A percentile compares a stretch with the other conserved stretches of the same genome.
Conservation (phyloP, 1,140 invertebrate genomes). For the Drosophila quadrilineata region DNA sequence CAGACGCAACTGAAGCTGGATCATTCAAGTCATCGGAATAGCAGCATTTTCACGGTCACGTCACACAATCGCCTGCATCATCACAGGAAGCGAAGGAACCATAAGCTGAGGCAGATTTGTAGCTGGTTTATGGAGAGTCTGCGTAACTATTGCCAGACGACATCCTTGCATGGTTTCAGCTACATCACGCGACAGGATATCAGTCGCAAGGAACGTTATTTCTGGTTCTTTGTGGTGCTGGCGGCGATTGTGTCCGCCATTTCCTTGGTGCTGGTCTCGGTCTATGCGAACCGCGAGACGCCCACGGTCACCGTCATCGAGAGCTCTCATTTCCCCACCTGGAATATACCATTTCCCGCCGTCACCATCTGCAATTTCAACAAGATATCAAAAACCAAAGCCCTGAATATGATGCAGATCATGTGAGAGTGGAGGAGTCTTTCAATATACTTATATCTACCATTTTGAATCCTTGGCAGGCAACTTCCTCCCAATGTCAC, state of each 20-base stretch:
- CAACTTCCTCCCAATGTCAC: constrained; percentile 53
- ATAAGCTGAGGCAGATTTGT: constrained; percentile 22
- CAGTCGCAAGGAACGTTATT: constrained; percentile 57
- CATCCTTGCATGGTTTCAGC: constrained; percentile 80
- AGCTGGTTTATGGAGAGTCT: constrained; percentile 69
- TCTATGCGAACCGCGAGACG: constrained; percentile 81
- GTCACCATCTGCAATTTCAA: constrained; percentile 85
- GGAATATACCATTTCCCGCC: constrained; percentile 87
- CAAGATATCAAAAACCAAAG: constrained; percentile 79
- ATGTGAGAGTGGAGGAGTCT: constrained; percentile 39
- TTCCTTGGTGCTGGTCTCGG: constrained; percentile 81
- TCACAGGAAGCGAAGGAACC: neutral
- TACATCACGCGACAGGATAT: constrained; percentile 70
- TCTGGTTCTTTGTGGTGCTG: constrained; percentile 82
- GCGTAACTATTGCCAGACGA: constrained; percentile 81
- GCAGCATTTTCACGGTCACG: neutral
- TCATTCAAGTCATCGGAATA: neutral
- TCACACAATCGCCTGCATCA: neutral
- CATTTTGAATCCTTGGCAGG: constrained; percentile 16
- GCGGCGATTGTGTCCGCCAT: constrained; percentile 80
- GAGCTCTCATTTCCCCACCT: constrained; percentile 86
- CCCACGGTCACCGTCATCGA: constrained; percentile 84
- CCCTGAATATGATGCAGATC: constrained; percentile 73
- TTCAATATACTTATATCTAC: neutral
- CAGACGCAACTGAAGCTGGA: constrained; percentile 50